A percentile compares a stretch with the other conserved stretches of the same genome.
Conservation (phyloP, 2,888 invertebrate genomes). For the Drosophila helvetica region DNA sequence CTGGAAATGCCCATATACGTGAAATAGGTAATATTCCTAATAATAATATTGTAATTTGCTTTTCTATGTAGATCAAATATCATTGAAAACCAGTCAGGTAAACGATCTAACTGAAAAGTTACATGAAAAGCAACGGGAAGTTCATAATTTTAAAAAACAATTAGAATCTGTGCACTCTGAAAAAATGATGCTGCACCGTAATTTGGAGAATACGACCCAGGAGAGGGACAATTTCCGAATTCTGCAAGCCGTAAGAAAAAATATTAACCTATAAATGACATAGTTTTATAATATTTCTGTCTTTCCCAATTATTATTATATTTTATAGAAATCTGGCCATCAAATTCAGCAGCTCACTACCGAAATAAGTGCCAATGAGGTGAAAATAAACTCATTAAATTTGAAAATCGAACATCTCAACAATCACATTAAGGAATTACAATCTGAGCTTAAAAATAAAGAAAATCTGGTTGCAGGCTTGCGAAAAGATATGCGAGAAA, state of each 20-base stretch:
- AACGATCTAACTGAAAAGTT: constrained; percentile 76
- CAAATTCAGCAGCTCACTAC: constrained; percentile 94
- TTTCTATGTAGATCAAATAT: constrained; percentile 70
- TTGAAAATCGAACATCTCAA: constrained; percentile 87
- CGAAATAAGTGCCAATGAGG: constrained; percentile 91
- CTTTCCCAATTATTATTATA: background rate
- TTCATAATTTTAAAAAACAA: constrained; percentile 86
- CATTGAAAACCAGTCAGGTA: constrained; percentile 78
- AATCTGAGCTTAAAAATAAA: constrained; percentile 84
- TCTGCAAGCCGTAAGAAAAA: constrained; percentile 88
- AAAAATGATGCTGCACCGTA: constrained; percentile 90
- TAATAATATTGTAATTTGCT: too few relatives aligned
- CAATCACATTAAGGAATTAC: constrained; percentile 88
- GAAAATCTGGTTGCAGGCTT: constrained; percentile 69
- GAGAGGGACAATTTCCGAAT: constrained; percentile 89
- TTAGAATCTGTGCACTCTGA: constrained; percentile 91
- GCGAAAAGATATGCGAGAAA: constrained; percentile 78
- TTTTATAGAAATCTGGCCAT: constrained; percentile 85
- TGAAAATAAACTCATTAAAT: constrained; percentile 89
- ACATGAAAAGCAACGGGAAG: constrained; percentile 67
- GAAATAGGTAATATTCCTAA: too few relatives aligned
- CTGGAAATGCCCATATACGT: too few relatives aligned
- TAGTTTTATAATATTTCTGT: background rate
- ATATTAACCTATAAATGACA: too few relatives aligned
- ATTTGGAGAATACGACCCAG: constrained; percentile 88